A percentile compares a stretch with the other conserved stretches of the same genome.
phyloP scores from a whole-genome alignment of 2,888 invertebrate genomes.

The Tenthredo mesomela region DNA sequence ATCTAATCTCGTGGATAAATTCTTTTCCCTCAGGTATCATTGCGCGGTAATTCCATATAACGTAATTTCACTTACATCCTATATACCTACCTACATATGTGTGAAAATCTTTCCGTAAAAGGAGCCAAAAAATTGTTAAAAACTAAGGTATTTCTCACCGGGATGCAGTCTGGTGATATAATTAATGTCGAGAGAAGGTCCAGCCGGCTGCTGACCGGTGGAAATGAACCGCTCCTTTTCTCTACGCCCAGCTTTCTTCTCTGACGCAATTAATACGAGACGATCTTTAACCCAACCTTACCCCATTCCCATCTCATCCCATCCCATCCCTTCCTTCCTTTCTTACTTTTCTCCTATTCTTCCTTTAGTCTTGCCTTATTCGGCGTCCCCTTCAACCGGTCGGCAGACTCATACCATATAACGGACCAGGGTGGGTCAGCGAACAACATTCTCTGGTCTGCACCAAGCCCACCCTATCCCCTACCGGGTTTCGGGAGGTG shows the following conservation, averaged over 20 bases:
- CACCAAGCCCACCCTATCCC: conserved; percentile 34
- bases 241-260: conserved; percentile 53
- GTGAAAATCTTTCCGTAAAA: neutral
- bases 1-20: conserved; percentile 14
- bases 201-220: conserved; percentile 23
- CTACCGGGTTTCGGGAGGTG: conserved; percentile 56
- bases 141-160: neutral
- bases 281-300: conserved; percentile 54
- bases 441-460: conserved; percentile 52
- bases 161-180: conserved; percentile 10
- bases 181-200: neutral
- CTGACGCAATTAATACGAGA: conserved; percentile 70
- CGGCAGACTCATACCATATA: conserved; percentile 56
- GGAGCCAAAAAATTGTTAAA: neutral
- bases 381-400: conserved; percentile 50
- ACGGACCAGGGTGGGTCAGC: conserved; percentile 55
- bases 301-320: conserved; percentile 51
- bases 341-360: conserved; percentile 35
- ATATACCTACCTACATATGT: neutral
- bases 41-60: neutral
- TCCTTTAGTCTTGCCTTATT: conserved; percentile 47
- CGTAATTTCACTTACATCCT: neutral
- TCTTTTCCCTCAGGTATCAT: conserved; percentile 5
- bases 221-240: conserved; percentile 21
- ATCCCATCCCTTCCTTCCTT: conserved; percentile 49